Evolutionary conservation across 2,113 vertebrate genomes (phyloP).

Genomic region (Oncorhynchus kisutch): DNA sequence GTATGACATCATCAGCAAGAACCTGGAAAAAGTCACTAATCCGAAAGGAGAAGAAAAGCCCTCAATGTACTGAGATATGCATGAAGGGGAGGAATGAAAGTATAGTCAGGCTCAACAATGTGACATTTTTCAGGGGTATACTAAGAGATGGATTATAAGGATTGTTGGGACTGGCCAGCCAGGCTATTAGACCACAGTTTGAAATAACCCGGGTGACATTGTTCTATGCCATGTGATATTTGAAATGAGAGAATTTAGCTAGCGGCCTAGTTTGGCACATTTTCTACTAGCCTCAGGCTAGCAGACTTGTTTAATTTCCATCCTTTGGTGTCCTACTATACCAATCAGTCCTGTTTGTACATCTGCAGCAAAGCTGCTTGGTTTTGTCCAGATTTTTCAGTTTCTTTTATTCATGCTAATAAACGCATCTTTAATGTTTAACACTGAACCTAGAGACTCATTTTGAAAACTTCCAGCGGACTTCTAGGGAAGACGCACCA

Average conservation of each 20-base stretch:
- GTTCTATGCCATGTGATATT: no score
- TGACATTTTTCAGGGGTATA: not conserved
- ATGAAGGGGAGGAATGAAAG: not conserved
- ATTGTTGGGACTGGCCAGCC: no score
- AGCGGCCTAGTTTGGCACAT: no score
- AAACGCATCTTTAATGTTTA: not conserved
- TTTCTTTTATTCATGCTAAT: not conserved
- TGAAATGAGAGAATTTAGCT: no score
- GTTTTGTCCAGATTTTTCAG: not conserved
- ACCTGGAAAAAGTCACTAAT: constrained; percentile 85
- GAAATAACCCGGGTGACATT: no score
- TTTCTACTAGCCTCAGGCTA: no score
- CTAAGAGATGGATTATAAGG: not conserved
- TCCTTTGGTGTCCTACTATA: not conserved
- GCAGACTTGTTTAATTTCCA: no score
- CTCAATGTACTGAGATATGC: constrained; percentile 79
- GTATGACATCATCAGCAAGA: constrained; percentile 85
- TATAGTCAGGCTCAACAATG: not conserved
- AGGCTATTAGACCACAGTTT: no score
- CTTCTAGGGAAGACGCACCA: no score
- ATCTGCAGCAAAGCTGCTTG: not conserved
- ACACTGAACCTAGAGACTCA: not conserved
- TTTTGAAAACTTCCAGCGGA: not conserved
- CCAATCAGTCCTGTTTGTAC: not conserved
- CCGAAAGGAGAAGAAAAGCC: constrained; percentile 91